Evolutionary conservation across 2,113 vertebrate species (phyloP).

Genomic region (Perca fluviatilis): DNA sequence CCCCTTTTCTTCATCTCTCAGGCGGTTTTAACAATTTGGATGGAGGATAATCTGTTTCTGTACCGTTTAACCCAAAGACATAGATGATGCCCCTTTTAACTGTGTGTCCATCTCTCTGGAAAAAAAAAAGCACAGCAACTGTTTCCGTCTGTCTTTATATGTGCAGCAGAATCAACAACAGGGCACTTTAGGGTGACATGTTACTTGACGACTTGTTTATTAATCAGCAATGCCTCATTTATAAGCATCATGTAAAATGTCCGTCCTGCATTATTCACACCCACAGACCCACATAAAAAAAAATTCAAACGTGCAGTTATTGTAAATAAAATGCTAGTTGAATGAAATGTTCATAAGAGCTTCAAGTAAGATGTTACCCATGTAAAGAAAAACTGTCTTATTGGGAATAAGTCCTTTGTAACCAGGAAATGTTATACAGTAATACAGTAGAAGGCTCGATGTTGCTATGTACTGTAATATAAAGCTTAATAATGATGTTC

Average conservation of each 20-base stretch:
- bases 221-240: constrained; percentile 54
- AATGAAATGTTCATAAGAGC: constrained; percentile 41
- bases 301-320: constrained; percentile 40
- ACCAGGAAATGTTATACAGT: constrained; percentile 56
- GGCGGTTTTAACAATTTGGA: constrained; percentile 55
- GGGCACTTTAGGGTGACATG: constrained; percentile 77
- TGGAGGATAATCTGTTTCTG: constrained; percentile 60
- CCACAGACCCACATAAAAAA: constrained; percentile 1
- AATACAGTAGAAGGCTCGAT: constrained; percentile 58
- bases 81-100: constrained; percentile 55
- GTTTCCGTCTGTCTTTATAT: constrained; percentile 55
- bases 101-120: constrained; percentile 48
- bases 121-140: constrained; percentile 66
- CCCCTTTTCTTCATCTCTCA: constrained; percentile 65
- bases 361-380: constrained; percentile 77
- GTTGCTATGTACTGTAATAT: constrained; percentile 75
- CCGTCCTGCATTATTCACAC: constrained; percentile 39
- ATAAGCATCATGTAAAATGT: constrained; percentile 56
- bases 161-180: constrained; percentile 73
- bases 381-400: constrained; percentile 58
- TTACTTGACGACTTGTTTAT: constrained; percentile 72
- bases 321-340: constrained; percentile 66
- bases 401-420: constrained; percentile 56
- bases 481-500: constrained; percentile 58
- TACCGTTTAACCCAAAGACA: constrained; percentile 71